Conservation (phyloP, 2,113 vertebrate species). For the Eclectus roratus region DNA sequence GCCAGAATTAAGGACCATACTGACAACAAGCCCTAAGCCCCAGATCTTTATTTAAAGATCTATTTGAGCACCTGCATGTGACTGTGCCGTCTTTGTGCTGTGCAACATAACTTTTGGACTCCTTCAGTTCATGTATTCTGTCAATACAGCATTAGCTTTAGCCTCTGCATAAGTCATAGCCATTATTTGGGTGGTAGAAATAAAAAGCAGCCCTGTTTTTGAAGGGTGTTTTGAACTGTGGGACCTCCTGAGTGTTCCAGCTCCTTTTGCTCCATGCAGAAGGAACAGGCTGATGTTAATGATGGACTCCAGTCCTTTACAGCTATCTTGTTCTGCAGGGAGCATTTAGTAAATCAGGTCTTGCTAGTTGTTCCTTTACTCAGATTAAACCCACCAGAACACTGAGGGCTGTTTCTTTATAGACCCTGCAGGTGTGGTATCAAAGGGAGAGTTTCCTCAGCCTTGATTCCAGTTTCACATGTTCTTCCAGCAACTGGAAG, state of each 20-base stretch:
- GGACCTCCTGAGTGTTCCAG: background rate
- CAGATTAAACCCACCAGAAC: background rate
- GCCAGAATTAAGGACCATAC: background rate
- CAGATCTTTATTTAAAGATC: background rate
- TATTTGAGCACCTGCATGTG: background rate
- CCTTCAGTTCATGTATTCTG: background rate
- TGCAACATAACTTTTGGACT: background rate
- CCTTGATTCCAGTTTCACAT: background rate
- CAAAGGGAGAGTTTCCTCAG: background rate
- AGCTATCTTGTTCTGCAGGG: background rate
- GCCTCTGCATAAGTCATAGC: background rate
- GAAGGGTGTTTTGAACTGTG: background rate
- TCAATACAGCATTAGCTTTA: accelerated
- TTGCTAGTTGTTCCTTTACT: background rate
- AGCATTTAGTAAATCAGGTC: background rate
- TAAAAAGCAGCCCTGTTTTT: background rate
- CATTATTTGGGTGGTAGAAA: background rate
- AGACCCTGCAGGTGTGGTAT: background rate
- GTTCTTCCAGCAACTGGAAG: background rate
- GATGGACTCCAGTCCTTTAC: background rate
- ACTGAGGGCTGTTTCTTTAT: accelerated
- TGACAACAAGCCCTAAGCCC: background rate
- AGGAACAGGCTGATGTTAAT: background rate
- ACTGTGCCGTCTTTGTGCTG: background rate
- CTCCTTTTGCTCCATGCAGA: background rate